These are phyloP conservation scores for Netelia melanura DNA, from an alignment of 2,888 invertebrate genomes.

Conservation along the genomic window DNA sequence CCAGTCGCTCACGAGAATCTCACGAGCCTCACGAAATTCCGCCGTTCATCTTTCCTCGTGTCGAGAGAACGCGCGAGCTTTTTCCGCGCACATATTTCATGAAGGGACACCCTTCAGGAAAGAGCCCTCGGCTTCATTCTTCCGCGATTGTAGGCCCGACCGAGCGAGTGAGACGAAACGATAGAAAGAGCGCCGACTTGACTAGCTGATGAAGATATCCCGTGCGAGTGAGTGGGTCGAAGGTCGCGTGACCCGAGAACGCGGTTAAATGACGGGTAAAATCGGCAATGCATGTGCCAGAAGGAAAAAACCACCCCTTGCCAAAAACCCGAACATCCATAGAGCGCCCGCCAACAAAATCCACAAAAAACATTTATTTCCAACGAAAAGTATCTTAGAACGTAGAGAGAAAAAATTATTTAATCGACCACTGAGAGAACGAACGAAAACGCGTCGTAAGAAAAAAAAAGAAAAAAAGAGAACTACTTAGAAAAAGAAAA, in stretches of 20 bases:
- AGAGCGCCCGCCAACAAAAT: background rate
- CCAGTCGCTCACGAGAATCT: background rate
- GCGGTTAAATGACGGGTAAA: conserved; percentile 51
- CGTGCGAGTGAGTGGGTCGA: conserved; percentile 13
- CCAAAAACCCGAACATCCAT: background rate
- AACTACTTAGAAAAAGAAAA: conserved; percentile 15
- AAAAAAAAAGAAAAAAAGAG: background rate
- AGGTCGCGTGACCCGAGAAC: conserved; percentile 35
- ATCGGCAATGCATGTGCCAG: conserved; percentile 17
- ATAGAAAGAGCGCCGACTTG: conserved; percentile 11
- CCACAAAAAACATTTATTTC: background rate
- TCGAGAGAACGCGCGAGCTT: conserved; percentile 10
- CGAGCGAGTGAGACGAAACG: background rate
- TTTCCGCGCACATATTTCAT: conserved; percentile 30
- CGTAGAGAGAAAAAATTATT: conserved; percentile 1
- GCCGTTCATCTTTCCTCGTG: background rate
- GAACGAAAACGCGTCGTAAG: background rate
- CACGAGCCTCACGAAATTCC: background rate
- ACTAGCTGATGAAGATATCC: conserved; percentile 45
- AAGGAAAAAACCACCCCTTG: conserved; percentile 10
- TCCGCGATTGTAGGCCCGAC: background rate
- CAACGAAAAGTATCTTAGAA: no score
- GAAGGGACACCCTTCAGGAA: background rate
- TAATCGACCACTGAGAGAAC: background rate
- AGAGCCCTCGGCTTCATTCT: background rate